Conservation (phyloP, 2,888 invertebrate genomes). For the Mythimna pallens region DNA sequence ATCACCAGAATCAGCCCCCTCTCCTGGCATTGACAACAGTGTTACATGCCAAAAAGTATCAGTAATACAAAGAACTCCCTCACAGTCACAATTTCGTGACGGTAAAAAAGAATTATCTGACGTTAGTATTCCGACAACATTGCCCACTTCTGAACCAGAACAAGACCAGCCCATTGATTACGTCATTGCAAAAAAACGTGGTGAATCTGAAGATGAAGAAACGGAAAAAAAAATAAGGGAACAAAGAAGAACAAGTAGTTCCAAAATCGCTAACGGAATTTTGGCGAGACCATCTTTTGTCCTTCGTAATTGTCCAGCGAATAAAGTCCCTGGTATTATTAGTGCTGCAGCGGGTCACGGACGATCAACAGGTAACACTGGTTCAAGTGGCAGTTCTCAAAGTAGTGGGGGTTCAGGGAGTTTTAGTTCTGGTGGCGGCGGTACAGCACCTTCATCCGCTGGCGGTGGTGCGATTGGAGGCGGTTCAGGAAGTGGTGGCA, state of each 20-base stretch:
- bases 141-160: constrained; percentile 91
- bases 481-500: constrained; percentile 94
- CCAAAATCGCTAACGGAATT: constrained; percentile 91
- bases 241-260: constrained; percentile 92
- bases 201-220: constrained; percentile 92
- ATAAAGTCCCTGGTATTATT: constrained; percentile 92
- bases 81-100: constrained; percentile 87
- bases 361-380: constrained; percentile 91
- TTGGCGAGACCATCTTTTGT: constrained; percentile 89
- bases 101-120: constrained; percentile 87
- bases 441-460: constrained; percentile 91
- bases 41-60: constrained; percentile 93
- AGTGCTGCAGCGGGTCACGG: constrained; percentile 96
- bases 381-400: constrained; percentile 89
- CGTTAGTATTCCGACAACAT: constrained; percentile 87
- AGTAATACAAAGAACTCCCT: constrained; percentile 95
- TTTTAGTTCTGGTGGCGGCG: constrained; percentile 90
- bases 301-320: constrained; percentile 89
- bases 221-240: constrained; percentile 93
- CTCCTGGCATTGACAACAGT: constrained; percentile 92
- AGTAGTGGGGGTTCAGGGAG: constrained; percentile 87
- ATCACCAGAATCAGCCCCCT: constrained; percentile 90
- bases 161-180: constrained; percentile 97
- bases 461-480: constrained; percentile 92
- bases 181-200: constrained; percentile 95